Evolutionary conservation across 2,888 invertebrate species (phyloP), one percentile per base, ranked within the genome.

Genomic region (Nomada fucata): DNA sequence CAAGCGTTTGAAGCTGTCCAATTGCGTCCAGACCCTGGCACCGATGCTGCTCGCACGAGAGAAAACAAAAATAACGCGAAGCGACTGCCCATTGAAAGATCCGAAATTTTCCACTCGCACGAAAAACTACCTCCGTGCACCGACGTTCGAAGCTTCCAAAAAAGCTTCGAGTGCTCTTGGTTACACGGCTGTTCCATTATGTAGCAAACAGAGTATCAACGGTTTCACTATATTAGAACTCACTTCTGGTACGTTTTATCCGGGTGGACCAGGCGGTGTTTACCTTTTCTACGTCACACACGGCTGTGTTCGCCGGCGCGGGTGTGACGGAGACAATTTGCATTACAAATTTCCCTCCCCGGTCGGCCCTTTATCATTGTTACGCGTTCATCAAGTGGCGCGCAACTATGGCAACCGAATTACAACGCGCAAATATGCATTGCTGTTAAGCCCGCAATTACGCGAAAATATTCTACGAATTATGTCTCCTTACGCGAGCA

Each of bases 291-390:
- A 65, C 55, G 81, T 53, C 80, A 74, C 73, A 47, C 47, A 44
- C 80, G 67, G 53, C 71, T 68, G 44, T 53, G 53, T 20, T 20
- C 63, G 55, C 57, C 26, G 36, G 59, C 69, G n/a, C 42, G 57
- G 15, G 29, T 55, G 53, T 52, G 74, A 74, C 79, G 69, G 80
- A 69, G 74, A 68, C 73, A 60, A 81, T 81, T 81, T 81, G 81
- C 79, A 81, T 81, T 69, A 80, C 81, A 81, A 81, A 81, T 81
- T 79, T 29, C 60, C 59, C 59, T 65, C 64, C 80, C 50, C 80
- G 52, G 63, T 20, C 67, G 20, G 67, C 68, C 59, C 74, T 80
- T 55, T 53, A 10, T 52, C 44, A 70, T 64, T 79, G 69, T 61
- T 53, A 59, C 69, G n/a, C 47, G 36, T 52, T 10, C 26, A 57